A percentile compares a stretch with the other conserved stretches of the same genome.
Evolutionary conservation across 2,888 invertebrate genomes (phyloP).

Genomic region (Podabrus alpinus): DNA sequence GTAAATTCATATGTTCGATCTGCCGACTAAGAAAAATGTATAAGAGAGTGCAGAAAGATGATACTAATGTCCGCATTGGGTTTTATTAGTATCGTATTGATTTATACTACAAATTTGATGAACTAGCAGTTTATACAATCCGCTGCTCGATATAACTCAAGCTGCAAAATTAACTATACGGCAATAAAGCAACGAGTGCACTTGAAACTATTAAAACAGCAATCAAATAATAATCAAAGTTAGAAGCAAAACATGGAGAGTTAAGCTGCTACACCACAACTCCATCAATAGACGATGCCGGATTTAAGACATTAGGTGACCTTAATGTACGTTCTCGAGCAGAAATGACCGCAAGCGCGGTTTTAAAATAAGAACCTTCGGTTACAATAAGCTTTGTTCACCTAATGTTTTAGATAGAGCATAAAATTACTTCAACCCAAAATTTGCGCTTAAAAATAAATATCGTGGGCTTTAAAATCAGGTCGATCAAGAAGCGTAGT

Average conservation of each 20-base stretch:
- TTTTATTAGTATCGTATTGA: conserved; percentile 38
- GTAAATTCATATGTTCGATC: conserved; percentile 38
- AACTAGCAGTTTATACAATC: not conserved
- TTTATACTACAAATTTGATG: conserved; percentile 22
- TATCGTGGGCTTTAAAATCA: not conserved
- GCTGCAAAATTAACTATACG: not conserved
- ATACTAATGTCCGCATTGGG: conserved; percentile 45
- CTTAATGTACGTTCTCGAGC: conserved; percentile 31
- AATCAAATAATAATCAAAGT: conserved; percentile 46
- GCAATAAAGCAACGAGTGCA: conserved; percentile 21
- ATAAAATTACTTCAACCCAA: not conserved
- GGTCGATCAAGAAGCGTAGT: conserved; percentile 21
- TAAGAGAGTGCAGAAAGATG: conserved; percentile 42
- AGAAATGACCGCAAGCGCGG: conserved; percentile 29
- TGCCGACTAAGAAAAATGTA: conserved; percentile 29
- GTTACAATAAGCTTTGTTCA: conserved; percentile 17
- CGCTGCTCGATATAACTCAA: not conserved
- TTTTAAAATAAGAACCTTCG: conserved; percentile 12
- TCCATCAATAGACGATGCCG: conserved; percentile 32
- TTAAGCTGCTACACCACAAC: conserved; percentile 31
- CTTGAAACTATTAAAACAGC: conserved; percentile 40
- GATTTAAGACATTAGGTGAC: conserved; percentile 36
- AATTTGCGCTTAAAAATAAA: not conserved
- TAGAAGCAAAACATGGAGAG: conserved; percentile 29
- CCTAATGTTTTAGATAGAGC: conserved; percentile 6